Evolutionary conservation across 2,888 invertebrate species (phyloP).

Genomic region (Capitulum mitella): DNA sequence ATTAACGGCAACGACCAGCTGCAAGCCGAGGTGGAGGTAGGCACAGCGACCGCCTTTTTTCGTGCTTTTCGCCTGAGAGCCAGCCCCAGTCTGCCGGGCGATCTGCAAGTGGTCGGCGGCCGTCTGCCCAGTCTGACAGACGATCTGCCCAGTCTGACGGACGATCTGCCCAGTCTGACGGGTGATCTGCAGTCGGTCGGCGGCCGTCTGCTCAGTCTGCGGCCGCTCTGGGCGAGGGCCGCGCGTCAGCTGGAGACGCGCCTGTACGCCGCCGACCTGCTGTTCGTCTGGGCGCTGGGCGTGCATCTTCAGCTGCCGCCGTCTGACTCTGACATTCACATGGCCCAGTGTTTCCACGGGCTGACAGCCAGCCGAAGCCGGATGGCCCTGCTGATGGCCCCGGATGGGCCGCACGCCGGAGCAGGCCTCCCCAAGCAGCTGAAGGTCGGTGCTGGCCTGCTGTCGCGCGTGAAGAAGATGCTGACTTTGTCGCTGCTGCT

Average conservation of each 20-base stretch:
- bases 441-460: neutral
- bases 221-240: constrained; percentile 43
- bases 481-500: neutral
- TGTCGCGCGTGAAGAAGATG: neutral
- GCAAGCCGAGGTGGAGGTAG: constrained; percentile 57
- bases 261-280: constrained; percentile 70
- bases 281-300: constrained; percentile 75
- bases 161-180: constrained; percentile 84
- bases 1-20: constrained; percentile 62
- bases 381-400: no score
- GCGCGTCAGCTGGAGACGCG: constrained; percentile 66
- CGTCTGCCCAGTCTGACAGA: constrained; percentile 92
- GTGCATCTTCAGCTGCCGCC: constrained; percentile 55
- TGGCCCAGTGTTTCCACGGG: constrained; percentile 60
- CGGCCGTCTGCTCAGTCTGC: constrained; percentile 89
- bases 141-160: constrained; percentile 78
- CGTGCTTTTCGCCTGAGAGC: constrained; percentile 58
- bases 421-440: no score
- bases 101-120: constrained; percentile 95
- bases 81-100: constrained; percentile 75
- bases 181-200: constrained; percentile 97
- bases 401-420: no score
- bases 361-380: constrained; percentile 62
- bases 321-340: constrained; percentile 26
- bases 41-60: constrained; percentile 87